Evolutionary conservation across 1,140 invertebrate species (phyloP), one percentile per base, ranked within the genome.

Genomic region (Liolophura sinensis): DNA sequence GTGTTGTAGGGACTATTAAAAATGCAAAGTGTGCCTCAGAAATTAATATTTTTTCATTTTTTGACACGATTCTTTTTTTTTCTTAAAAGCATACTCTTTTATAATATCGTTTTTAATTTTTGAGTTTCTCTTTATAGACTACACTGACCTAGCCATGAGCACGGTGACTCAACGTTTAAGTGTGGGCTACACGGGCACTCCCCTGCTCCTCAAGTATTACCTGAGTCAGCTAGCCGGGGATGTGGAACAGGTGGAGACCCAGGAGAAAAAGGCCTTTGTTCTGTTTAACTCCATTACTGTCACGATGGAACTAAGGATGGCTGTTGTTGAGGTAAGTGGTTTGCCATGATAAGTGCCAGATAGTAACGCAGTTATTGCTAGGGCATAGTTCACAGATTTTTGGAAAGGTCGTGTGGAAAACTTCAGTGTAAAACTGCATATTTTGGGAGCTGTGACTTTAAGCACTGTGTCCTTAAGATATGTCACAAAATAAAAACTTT

Each of bases 111-210:
- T n/a, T n/a, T n/a, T n/a, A n/a, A n/a, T n/a, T n/a, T n/a, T n/a
- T n/a, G n/a, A 46, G 50, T 50, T 6, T 25, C 50, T 70, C 68
- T 72, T 81, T 86, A 51, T 82, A 93, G 92, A 96, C 81, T 99
- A 99, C 83, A 99, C 96, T 4, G 95, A 98, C 77, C 90, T 99
- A 87, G 92, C 90, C 31, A 94, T 94, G 87, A 96, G 93, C 68
- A 92, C 92, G 71, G 92, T 99, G 31, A 91, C 92, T 54, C 96
- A 99, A 84, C 88, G 94, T 47, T 91, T 95, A 80, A 95, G 80
- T 73, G 73, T 99, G 40, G 90, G 92, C 48, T 99, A 94, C 86
- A 89, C 88, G 14, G 94, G 95, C 6, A 91, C 91, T 0, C 78
- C 92, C 66, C 84, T 88, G 12, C 87, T 94, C 18, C 86, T 99